These are phyloP conservation scores for Heliconius eleuchia DNA, from an alignment of 1,140 invertebrate genomes.

Conservation along the genomic window DNA sequence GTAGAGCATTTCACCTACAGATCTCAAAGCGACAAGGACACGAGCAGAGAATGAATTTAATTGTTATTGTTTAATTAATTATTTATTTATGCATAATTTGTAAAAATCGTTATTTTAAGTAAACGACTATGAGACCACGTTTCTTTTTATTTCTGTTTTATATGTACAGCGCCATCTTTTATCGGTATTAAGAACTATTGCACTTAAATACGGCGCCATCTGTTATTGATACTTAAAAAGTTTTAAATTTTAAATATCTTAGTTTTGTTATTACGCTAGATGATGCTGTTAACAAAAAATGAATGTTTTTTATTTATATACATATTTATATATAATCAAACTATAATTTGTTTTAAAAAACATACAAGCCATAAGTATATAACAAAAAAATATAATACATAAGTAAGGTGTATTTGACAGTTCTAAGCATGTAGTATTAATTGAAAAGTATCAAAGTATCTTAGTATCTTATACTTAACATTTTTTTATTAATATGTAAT, in stretches of 20 bases:
- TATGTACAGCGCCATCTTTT: constrained; percentile 6
- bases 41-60: neutral
- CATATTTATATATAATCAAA: neutral
- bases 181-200: neutral
- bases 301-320: neutral
- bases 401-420: too few species aligned
- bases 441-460: too few species aligned
- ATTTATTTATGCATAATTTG: constrained; percentile 41
- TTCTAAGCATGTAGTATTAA: too few species aligned
- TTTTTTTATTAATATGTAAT: neutral
- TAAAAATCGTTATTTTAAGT: constrained; percentile 44
- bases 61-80: constrained; percentile 16
- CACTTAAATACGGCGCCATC: neutral
- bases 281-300: neutral
- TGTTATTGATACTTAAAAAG: neutral
- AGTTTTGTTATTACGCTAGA: neutral
- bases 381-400: too few species aligned
- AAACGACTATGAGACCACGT: constrained; percentile 42
- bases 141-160: neutral
- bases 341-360: too few species aligned
- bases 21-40: constrained; percentile 14
- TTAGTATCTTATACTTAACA: too few species aligned
- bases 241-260: neutral
- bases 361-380: too few species aligned
- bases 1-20: neutral